Base-by-base conservation (phyloP, 2,888 invertebrate species). In the Apodemia hepburni region DNA sequence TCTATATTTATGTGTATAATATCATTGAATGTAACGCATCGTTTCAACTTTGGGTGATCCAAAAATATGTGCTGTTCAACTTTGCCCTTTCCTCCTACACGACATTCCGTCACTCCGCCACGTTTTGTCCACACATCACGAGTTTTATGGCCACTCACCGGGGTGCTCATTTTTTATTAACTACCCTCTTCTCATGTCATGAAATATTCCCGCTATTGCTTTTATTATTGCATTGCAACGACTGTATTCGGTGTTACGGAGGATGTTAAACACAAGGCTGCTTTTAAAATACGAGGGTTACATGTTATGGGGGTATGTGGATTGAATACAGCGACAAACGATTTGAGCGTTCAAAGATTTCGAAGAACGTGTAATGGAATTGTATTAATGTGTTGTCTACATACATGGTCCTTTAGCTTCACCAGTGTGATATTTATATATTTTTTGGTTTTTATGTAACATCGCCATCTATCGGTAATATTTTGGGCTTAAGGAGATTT, bases 131-230 rank as follows among this genome's bases (percentile, higher is more conserved):
- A 54, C 54, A 54, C 12, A 54, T 54, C 54, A 54, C 54, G 12
- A 27, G 54, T 22, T 54, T 54, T 54, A 54, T 27, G 22, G 27
- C 54, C 54, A 54, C 27, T 15, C 54, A 45, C 27, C 0, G 2
- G 11, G 54, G 15, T 27, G 54, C 22, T 54, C 27, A 54, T 54
- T 54, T 54, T 54, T 54, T 54, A 54, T 54, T 54, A 27, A 54
- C 22, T 22, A 22, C 54, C 15, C 22, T 54, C 54, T 54, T 54
- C 15, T 22, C 15, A 15, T 27, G 54, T 54, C 54, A 27, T 54
- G 12, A 27, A 54, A 54, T 15, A 54, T 54, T 54, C 27, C 22
- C 54, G 22, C 54, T 27, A 54, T 54, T 54, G 22, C 54, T 22
- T 54, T 54, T 54, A 27, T 27, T 54, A 54, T 54, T 54, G 27